phyloP scores from a whole-genome alignment of 2,113 vertebrate genomes.

The Tenrec ecaudatus region DNA sequence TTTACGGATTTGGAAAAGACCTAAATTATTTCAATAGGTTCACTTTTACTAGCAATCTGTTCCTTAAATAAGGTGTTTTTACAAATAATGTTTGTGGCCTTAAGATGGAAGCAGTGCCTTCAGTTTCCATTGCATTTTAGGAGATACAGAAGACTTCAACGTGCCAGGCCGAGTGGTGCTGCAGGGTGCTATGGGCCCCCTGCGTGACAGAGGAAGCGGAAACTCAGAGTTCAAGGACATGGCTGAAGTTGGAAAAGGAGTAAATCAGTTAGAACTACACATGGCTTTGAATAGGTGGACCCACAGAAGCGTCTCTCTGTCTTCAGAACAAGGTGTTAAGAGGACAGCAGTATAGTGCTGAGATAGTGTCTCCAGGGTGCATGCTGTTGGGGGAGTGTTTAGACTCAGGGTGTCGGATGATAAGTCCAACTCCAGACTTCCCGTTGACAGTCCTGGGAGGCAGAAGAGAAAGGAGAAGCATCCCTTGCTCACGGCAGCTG shows the following conservation, averaged over 20 bases:
- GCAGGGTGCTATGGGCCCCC: neutral
- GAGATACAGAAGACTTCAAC: neutral
- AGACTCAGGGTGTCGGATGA: neutral
- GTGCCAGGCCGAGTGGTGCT: neutral
- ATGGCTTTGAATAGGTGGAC: neutral
- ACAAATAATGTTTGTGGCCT: neutral
- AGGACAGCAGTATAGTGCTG: neutral
- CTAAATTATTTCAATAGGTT: conserved; percentile 23
- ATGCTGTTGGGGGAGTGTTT: too few species aligned
- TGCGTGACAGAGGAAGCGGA: conserved; percentile 21
- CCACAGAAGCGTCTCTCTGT: neutral
- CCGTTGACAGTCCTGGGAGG: neutral
- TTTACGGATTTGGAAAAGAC: neutral
- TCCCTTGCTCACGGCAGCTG: neutral
- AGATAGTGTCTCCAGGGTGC: neutral
- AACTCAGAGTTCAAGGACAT: neutral
- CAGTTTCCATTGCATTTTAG: conserved; percentile 44
- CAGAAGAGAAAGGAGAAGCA: neutral
- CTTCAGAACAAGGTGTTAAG: neutral
- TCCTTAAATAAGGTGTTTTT: neutral
- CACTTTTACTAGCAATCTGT: neutral
- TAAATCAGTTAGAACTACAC: conserved; percentile 6
- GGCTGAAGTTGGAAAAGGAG: conserved; percentile 1
- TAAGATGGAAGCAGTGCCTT: conserved; percentile 23
- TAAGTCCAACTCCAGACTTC: neutral